Conservation (phyloP, 1,140 invertebrate species). For the Harpegnathos saltator region DNA sequence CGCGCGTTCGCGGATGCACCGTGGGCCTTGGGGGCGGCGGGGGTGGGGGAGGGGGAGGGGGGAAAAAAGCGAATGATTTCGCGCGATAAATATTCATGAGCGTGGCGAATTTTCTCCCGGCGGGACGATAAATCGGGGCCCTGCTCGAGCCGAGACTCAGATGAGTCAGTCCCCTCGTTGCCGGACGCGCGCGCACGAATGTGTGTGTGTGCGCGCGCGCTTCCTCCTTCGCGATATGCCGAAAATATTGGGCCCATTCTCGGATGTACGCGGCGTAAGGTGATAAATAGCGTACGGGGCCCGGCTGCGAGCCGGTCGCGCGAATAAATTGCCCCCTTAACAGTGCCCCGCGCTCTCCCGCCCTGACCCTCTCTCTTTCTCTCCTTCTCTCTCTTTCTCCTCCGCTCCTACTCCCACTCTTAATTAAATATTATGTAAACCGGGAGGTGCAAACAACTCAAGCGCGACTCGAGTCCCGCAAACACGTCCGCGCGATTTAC, state of each 20-base stretch:
- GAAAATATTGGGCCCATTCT: conserved; percentile 38
- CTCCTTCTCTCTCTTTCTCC: background rate
- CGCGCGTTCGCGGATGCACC: background rate
- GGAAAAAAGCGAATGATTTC: background rate
- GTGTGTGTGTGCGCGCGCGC: background rate
- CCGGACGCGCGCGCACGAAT: background rate
- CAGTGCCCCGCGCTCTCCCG: background rate
- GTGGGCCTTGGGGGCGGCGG: background rate
- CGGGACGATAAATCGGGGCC: conserved; percentile 43
- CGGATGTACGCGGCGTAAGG: background rate
- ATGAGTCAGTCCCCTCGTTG: conserved; percentile 33
- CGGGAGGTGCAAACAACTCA: conserved; percentile 20
- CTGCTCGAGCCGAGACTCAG: conserved; percentile 37
- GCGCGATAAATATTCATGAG: conserved; percentile 60
- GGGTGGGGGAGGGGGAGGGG: too few relatives aligned
- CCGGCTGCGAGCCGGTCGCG: background rate
- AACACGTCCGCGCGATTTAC: conserved; percentile 30
- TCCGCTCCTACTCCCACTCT: background rate
- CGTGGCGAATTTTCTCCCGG: conserved; percentile 41
- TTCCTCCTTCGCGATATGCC: conserved; percentile 41
- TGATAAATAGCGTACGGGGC: conserved; percentile 8
- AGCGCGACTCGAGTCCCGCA: background rate
- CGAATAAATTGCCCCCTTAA: conserved; percentile 41
- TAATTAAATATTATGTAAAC: conserved; percentile 50
- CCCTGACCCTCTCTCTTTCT: background rate